Conservation (phyloP, 2,888 invertebrate genomes). For the Lepidocyrtoides sp. region DNA sequence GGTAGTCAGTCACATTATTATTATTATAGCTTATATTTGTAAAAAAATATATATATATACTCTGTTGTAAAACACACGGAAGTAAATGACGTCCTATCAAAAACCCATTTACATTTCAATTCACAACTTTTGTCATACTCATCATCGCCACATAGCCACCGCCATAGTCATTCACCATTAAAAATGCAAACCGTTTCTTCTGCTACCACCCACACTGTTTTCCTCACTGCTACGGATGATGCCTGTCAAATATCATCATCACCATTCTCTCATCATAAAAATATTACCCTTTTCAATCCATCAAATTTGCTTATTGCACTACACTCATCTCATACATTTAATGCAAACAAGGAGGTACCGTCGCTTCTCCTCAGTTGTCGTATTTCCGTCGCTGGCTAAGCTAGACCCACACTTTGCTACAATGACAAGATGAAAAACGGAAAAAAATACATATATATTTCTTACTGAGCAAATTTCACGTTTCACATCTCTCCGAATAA, state of each 20-base stretch:
- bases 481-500: conserved; percentile 61
- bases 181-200: conserved; percentile 48
- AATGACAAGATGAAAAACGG: conserved; percentile 38
- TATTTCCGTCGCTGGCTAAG: conserved; percentile 49
- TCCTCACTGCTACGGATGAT: conserved; percentile 44
- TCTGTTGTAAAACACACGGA: conserved; percentile 48
- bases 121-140: conserved; percentile 54
- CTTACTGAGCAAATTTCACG: conserved; percentile 48
- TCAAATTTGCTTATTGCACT: conserved; percentile 42
- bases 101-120: conserved; percentile 65
- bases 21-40: background rate
- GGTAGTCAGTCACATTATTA: background rate
- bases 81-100: conserved; percentile 49
- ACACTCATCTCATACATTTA: background rate
- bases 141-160: conserved; percentile 1
- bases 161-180: conserved; percentile 18
- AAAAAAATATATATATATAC: background rate
- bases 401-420: conserved; percentile 23
- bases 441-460: no score
- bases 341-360: conserved; percentile 43
- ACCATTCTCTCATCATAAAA: conserved; percentile 34
- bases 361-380: conserved; percentile 1
- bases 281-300: conserved; percentile 6
- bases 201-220: conserved; percentile 46
- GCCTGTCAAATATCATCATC: conserved; percentile 55